phyloP scores from a whole-genome alignment of 2,113 vertebrate species.

The Peromyscus polionotus region DNA sequence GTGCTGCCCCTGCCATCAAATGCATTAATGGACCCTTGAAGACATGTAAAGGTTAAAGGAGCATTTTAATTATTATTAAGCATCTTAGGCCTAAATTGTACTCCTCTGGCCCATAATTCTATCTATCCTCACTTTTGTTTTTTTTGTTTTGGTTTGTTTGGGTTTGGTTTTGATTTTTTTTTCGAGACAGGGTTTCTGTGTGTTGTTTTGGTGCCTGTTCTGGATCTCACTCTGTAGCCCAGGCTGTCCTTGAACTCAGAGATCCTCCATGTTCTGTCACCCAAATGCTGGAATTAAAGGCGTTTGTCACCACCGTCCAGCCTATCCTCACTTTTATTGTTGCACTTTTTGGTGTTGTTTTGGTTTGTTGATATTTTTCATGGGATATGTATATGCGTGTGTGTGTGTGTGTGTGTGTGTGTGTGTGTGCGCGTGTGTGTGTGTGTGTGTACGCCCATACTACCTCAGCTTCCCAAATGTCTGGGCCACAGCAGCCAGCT shows the following conservation, averaged over 20 bases:
- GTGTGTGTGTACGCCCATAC: background rate
- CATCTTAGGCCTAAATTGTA: background rate
- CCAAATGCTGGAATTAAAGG: too few relatives aligned
- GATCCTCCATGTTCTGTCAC: too few relatives aligned
- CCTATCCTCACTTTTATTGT: background rate
- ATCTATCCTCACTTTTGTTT: background rate
- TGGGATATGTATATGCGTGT: background rate
- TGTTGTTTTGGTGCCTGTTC: too few relatives aligned
- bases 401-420: too few relatives aligned
- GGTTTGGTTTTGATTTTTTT: too few relatives aligned
- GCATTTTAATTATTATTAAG: background rate
- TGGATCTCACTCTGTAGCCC: too few relatives aligned
- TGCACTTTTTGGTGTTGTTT: background rate
- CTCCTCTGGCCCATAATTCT: slow-evolving; percentile 28
- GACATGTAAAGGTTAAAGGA: background rate
- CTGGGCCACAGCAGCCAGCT: background rate
- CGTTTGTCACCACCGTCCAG: too few relatives aligned
- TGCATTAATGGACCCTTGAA: background rate
- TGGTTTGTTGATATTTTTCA: background rate
- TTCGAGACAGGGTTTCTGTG: too few relatives aligned
- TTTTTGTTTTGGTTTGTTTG: too few relatives aligned
- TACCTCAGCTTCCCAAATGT: background rate
- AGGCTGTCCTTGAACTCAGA: too few relatives aligned
- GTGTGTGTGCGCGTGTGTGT: too few relatives aligned
- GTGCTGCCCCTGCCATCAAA: background rate